phyloP scores from a whole-genome alignment of 2,888 invertebrate species.

The Thalpophila matura region DNA sequence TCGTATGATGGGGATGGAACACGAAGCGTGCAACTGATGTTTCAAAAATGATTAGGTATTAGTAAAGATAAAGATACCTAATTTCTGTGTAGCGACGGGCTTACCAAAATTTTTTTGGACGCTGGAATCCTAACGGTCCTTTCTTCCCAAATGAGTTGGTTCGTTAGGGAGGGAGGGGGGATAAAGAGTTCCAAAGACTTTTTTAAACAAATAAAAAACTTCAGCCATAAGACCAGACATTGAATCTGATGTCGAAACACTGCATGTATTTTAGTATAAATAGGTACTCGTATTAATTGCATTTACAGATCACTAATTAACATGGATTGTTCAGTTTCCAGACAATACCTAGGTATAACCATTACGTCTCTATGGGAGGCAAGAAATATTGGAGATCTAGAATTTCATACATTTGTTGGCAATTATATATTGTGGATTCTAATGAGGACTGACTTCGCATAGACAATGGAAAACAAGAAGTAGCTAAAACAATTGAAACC shows the following conservation, averaged over 20 bases:
- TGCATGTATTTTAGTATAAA: slow-evolving; percentile 3
- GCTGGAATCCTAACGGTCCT: too few species aligned
- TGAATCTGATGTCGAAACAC: neutral
- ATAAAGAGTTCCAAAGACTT: too few species aligned
- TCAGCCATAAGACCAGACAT: neutral
- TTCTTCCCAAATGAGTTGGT: too few species aligned
- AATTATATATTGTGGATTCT: slow-evolving; percentile 11
- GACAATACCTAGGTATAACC: neutral
- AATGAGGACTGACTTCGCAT: slow-evolving; percentile 15
- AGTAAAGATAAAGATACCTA: too few species aligned
- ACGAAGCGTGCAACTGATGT: neutral
- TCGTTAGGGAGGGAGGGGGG: too few species aligned
- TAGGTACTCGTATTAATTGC: slow-evolving; percentile 12
- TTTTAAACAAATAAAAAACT: neutral
- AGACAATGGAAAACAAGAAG: slow-evolving; percentile 16
- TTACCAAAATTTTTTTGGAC: too few species aligned
- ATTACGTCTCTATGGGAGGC: neutral
- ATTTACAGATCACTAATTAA: slow-evolving; percentile 14
- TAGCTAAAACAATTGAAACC: slow-evolving; percentile 28
- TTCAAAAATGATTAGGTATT: neutral
- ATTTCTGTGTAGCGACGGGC: too few species aligned
- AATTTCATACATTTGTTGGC: neutral
- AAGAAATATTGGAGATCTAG: slow-evolving; percentile 10
- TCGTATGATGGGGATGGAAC: neutral
- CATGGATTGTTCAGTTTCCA: neutral